phyloP scores from a whole-genome alignment of 2,888 invertebrate species.

The Microplitis deprimator region DNA sequence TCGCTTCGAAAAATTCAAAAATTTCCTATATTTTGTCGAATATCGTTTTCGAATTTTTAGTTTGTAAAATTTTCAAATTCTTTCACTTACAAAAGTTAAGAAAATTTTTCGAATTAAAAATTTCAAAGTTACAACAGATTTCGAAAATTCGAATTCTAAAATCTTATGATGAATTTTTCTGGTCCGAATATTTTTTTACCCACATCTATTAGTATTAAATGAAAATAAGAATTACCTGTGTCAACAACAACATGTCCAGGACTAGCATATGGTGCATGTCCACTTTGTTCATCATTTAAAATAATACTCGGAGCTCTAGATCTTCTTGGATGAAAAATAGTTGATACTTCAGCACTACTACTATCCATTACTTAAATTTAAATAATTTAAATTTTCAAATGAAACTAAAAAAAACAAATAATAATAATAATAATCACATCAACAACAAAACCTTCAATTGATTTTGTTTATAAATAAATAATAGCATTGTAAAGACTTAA shows the following conservation, averaged over 20 bases:
- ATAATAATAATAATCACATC: not conserved
- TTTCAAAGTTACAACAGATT: too few relatives aligned
- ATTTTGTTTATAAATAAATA: conserved; percentile 7
- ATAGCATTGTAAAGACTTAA: not conserved
- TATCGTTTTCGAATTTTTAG: too few relatives aligned
- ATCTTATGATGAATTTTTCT: too few relatives aligned
- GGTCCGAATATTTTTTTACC: too few relatives aligned
- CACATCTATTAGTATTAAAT: too few relatives aligned
- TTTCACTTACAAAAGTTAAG: too few relatives aligned
- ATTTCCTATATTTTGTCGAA: too few relatives aligned
- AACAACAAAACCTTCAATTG: conserved; percentile 7
- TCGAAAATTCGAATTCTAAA: too few relatives aligned
- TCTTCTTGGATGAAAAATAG: conserved; percentile 68
- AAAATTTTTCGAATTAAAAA: too few relatives aligned
- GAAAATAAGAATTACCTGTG: conserved; percentile 33
- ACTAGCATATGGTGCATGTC: conserved; percentile 56
- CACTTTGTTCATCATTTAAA: conserved; percentile 62
- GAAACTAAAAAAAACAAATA: not conserved
- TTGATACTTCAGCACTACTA: conserved; percentile 63
- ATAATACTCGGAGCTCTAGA: conserved; percentile 63
- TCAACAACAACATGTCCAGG: conserved; percentile 59
- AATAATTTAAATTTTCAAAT: conserved; percentile 37
- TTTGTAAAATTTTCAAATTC: too few relatives aligned
- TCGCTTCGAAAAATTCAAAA: too few relatives aligned
- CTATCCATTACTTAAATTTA: conserved; percentile 60